Conservation (phyloP, 2,797 vertebrate species). For the Silurus lanzhouensis region DNA sequence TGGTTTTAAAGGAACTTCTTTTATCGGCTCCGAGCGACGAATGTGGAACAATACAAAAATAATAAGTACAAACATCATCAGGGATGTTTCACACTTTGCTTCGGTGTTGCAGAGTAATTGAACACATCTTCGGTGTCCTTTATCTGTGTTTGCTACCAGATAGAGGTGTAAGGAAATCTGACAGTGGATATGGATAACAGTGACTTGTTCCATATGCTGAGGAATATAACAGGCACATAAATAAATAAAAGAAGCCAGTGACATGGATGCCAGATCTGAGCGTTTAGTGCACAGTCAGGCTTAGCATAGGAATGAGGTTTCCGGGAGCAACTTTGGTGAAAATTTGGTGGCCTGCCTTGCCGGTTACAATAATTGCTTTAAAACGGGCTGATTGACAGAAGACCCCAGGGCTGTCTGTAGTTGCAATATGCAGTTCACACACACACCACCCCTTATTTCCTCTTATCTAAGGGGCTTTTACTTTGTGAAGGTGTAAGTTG, state of each 20-base stretch:
- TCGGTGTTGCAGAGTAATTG: conserved; percentile 49
- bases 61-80: conserved; percentile 59
- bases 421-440: conserved; percentile 49
- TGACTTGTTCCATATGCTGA: conserved; percentile 39
- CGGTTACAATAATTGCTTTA: conserved; percentile 58
- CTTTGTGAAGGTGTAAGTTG: conserved; percentile 40
- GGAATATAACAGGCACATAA: conserved; percentile 55
- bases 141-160: conserved; percentile 25
- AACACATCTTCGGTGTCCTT: conserved; percentile 3
- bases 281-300: conserved; percentile 46
- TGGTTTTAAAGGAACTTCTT: conserved; percentile 68
- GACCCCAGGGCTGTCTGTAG: conserved; percentile 48
- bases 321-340: conserved; percentile 39
- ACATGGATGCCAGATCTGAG: conserved; percentile 47
- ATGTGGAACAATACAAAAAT: conserved; percentile 63
- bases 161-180: conserved; percentile 38
- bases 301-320: conserved; percentile 49
- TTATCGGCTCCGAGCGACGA: conserved; percentile 60
- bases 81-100: conserved; percentile 62
- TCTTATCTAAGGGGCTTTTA: conserved; percentile 33
- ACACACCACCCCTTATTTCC: conserved; percentile 44
- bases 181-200: conserved; percentile 21
- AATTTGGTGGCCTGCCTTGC: conserved; percentile 47
- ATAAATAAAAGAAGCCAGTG: conserved; percentile 64
- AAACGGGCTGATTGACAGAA: conserved; percentile 58